phyloP scores from a whole-genome alignment of 2,888 invertebrate species.

The Hedya salicella region DNA sequence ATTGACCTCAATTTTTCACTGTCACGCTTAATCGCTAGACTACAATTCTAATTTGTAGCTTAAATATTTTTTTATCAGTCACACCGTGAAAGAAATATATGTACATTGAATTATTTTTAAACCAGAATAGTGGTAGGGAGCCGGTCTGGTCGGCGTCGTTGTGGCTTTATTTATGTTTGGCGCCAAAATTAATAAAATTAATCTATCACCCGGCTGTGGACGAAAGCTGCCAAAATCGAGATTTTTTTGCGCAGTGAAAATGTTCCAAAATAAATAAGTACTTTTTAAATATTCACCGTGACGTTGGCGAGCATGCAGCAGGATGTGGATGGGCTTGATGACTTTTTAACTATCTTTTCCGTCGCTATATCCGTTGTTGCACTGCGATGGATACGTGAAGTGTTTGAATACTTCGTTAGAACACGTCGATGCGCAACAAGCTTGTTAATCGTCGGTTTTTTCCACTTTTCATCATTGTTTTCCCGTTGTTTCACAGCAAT shows the following conservation, averaged over 20 bases:
- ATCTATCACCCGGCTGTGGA: conserved; percentile 57
- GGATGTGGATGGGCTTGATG: conserved; percentile 18
- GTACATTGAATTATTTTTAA: conserved; percentile 26
- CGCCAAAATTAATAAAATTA: conserved; percentile 69
- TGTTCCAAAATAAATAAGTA: conserved; percentile 30
- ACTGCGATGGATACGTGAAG: neutral
- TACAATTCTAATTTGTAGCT: neutral
- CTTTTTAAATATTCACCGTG: conserved; percentile 47
- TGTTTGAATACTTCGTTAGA: neutral
- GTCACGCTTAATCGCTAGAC: no score
- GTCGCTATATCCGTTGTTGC: conserved; percentile 6
- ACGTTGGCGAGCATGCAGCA: conserved; percentile 47
- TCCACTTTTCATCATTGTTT: conserved; percentile 11
- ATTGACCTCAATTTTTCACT: no score
- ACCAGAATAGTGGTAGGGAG: conserved; percentile 38
- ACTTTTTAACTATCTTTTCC: conserved; percentile 24
- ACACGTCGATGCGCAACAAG: conserved; percentile 7
- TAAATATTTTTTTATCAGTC: conserved; percentile 9
- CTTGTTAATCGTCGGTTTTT: conserved; percentile 17
- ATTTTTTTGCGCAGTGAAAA: conserved; percentile 34
- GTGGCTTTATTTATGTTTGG: conserved; percentile 76
- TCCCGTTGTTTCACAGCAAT: conserved; percentile 13
- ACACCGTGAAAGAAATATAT: conserved; percentile 30
- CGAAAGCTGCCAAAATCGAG: conserved; percentile 64
- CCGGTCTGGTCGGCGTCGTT: conserved; percentile 61